Base-by-base conservation (phyloP, 1,140 invertebrate species). In the Drosophila sp. region DNA sequence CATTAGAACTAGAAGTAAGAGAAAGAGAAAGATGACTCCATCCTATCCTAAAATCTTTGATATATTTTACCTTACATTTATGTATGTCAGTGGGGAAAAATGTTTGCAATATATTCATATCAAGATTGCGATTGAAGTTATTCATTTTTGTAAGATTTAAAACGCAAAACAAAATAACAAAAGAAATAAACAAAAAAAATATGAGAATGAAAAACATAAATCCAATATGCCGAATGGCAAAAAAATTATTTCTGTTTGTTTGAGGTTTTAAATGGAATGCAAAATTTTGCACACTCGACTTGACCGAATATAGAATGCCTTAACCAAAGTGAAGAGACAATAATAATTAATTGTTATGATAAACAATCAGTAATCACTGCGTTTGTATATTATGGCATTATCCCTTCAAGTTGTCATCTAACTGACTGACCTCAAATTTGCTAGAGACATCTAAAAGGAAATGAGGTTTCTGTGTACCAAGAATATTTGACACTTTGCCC, bases 141-240 rank as follows among this genome's bases (percentile, higher is more conserved):
- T 47, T 11, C 11, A 47, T 50, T 50, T 23, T 6, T 25, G 8
- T 27, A 8, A 7, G 27, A 38, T 38, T 50, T 50, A 3, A 27
- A 38, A 11, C 11, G 27, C 10, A 3, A 17, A 41, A 2, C 11
- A 17, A 41, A 41, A 41, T 1, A 1, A 10, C 23, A 47, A 0
- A 6, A 47, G 25, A 47, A 17, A 50, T 8, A 50, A 4, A 25
- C 4, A 61, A 32, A 10, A 27, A 27, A 50, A 50, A 25, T 7
- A 50, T 27, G 23, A 50, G 27, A 50, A 50, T 50, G 23, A 50
- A 27, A 50, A 50, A 27, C 56, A 47, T 47, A 57, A 41, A 57
- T 44, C 11, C 6, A 23, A 32, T 7, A 50, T 25, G 1, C 11
- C 7, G 8, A 40, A 40, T 10, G 35, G 35, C 2, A 7, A 6